These are phyloP conservation scores for Rotaria socialis DNA, from an alignment of 2,888 invertebrate species.

Conservation along the genomic window DNA sequence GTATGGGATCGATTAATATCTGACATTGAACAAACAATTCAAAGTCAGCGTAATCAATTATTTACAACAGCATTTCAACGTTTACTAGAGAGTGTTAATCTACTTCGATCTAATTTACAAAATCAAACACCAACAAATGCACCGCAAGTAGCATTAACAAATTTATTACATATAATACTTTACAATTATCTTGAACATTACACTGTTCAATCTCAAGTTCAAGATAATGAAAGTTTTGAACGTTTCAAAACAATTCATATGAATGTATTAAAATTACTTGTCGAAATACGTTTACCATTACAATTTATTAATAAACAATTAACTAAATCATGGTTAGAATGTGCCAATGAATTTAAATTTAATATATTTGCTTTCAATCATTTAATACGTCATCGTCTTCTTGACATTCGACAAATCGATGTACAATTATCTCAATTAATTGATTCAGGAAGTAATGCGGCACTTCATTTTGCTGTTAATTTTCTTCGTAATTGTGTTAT, in stretches of 20 bases:
- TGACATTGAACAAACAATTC: constrained; percentile 22
- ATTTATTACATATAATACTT: background rate
- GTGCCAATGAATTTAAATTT: constrained; percentile 41
- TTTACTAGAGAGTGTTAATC: background rate
- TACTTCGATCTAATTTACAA: background rate
- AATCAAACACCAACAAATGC: background rate
- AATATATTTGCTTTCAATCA: constrained; percentile 39
- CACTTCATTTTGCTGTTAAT: constrained; percentile 41
- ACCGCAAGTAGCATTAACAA: background rate
- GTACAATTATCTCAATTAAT: constrained; percentile 43
- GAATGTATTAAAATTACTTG: constrained; percentile 19
- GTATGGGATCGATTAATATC: constrained; percentile 24
- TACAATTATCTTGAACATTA: constrained; percentile 23
- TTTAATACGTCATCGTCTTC: constrained; percentile 39
- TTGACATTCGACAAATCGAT: constrained; percentile 40
- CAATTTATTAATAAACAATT: background rate
- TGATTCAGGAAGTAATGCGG: constrained; percentile 40
- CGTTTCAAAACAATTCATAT: constrained; percentile 21
- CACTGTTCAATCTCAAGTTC: background rate
- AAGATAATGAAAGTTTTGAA: constrained; percentile 7
- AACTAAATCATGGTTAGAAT: constrained; percentile 44
- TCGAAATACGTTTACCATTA: constrained; percentile 20
- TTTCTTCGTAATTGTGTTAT: constrained; percentile 41
- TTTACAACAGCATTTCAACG: constrained; percentile 5
- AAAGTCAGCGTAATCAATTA: background rate